A percentile compares a stretch with the other conserved stretches of the same genome.
These are phyloP conservation scores for Acrossocheilus fasciatus DNA, from an alignment of 2,797 vertebrate genomes.

Conservation along the genomic window DNA sequence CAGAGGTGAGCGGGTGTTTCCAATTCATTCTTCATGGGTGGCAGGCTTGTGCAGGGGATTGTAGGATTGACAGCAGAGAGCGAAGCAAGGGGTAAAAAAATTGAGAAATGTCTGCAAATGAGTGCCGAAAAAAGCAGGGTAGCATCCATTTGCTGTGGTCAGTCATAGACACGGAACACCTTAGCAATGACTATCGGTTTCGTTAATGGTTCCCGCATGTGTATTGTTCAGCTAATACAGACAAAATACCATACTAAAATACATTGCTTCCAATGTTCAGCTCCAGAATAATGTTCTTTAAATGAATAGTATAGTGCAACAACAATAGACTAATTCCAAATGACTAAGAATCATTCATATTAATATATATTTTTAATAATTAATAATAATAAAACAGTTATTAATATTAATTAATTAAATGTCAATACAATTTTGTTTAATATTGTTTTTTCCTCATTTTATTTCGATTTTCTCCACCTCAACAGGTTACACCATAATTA, in stretches of 20 bases:
- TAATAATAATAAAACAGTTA: neutral
- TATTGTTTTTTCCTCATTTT: neutral
- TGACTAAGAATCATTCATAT: neutral
- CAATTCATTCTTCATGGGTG: neutral
- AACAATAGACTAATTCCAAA: neutral
- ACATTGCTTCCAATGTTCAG: neutral
- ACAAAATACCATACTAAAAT: neutral
- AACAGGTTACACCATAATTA: neutral
- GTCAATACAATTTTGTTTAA: neutral
- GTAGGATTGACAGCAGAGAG: neutral
- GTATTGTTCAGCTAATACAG: neutral
- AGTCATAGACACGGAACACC: neutral
- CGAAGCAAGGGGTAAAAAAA: neutral
- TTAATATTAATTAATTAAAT: neutral
- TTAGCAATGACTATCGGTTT: neutral
- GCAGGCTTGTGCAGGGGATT: slow-evolving; percentile 12
- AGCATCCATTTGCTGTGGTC: neutral
- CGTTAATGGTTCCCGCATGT: neutral
- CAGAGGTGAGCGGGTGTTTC: slow-evolving; percentile 1
- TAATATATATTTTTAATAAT: neutral
- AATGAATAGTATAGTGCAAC: neutral
- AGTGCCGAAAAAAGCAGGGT: neutral
- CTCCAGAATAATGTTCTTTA: neutral
- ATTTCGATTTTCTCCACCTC: neutral
- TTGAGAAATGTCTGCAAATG: neutral